Base-by-base conservation (phyloP, 2,113 vertebrate species). In the Monopterus albus region DNA sequence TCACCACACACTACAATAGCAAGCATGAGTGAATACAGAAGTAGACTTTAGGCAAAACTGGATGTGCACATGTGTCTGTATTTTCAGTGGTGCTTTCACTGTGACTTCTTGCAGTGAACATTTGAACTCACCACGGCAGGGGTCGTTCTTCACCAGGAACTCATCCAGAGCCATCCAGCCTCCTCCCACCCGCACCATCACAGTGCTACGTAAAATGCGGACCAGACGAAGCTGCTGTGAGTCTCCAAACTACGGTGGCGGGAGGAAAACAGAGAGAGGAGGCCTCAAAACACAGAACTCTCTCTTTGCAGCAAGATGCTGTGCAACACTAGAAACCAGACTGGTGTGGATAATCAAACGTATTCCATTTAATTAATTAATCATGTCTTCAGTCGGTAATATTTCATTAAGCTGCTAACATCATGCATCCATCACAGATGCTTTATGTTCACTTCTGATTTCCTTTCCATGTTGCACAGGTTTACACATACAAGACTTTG, bases 81-180 rank as follows among this genome's bases (percentile, higher is more conserved):
- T 45, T 31, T 20, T 35, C 29, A 67, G 5, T 36, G 11, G 35
- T 8, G 21, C 35, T 35, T 57, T 6, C 6, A n/a, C 2, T 4
- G 8, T 25, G 78, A 31, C 49, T 45, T 57, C 21, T 25, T 4
- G 21, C 15, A 33, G 18, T 50, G 36, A 58, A 47, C 47, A 66
- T 79, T 79, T 78, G 80, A 82, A 86, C 90, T 83, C 95, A 99
- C 97, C 98, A 94, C 98, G 93, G 90, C 98, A 99, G 8, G 98
- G 98, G 90, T 99, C 98, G 1, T 99, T 99, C 93, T 99, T 99
- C 90, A 99, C 98, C 56, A 99, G 91, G 89, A 99, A 99, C 88
- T 99, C 97, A 75, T 99, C 97, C 1, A 99, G 94, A 0, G 98
- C 97, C 98, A 99, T 99, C 98, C 98, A 99, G 83, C 98, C 98